A percentile compares a stretch with the other conserved stretches of the same genome.
Conservation (phyloP, 2,888 invertebrate genomes). For the Ellobium chinense region DNA sequence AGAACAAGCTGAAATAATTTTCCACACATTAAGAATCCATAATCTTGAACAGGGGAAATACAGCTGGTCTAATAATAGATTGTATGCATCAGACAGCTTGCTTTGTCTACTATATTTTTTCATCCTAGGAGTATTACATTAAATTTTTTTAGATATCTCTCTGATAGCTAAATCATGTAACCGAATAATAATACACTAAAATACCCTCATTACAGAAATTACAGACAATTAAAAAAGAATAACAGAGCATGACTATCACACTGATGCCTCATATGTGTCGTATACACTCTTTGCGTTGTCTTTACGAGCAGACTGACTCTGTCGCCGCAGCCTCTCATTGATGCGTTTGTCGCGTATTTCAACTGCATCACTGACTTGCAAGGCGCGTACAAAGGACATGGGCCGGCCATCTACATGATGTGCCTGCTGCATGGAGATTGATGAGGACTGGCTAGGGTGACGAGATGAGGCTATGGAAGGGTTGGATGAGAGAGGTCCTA, state of each 20-base stretch:
- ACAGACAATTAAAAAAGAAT: background rate
- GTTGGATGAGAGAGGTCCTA: background rate
- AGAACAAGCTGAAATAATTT: too few relatives aligned
- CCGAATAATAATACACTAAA: background rate
- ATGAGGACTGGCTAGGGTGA: slow-evolving; percentile 36
- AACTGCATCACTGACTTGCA: slow-evolving; percentile 77
- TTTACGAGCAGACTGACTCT: slow-evolving; percentile 54
- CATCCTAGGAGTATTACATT: too few relatives aligned
- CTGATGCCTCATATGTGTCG: slow-evolving; percentile 74
- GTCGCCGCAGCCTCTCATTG: slow-evolving; percentile 56
- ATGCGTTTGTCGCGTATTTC: slow-evolving; percentile 49
- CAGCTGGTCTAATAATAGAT: too few relatives aligned
- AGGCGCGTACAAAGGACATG: slow-evolving; percentile 78
- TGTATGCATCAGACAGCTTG: too few relatives aligned
- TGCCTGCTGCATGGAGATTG: slow-evolving; percentile 23
- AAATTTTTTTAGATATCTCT: too few relatives aligned
- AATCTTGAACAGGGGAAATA: too few relatives aligned
- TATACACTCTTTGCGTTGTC: slow-evolving; percentile 61
- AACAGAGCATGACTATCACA: slow-evolving; percentile 53
- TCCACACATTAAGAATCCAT: too few relatives aligned
- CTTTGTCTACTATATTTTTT: too few relatives aligned
- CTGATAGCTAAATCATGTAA: too few relatives aligned
- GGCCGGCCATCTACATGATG: slow-evolving; percentile 65
- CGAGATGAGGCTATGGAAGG: slow-evolving; percentile 23
- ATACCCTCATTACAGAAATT: background rate